Conservation (phyloP, 2,113 vertebrate genomes). For the Hydrochoerus hydrochaeris region DNA sequence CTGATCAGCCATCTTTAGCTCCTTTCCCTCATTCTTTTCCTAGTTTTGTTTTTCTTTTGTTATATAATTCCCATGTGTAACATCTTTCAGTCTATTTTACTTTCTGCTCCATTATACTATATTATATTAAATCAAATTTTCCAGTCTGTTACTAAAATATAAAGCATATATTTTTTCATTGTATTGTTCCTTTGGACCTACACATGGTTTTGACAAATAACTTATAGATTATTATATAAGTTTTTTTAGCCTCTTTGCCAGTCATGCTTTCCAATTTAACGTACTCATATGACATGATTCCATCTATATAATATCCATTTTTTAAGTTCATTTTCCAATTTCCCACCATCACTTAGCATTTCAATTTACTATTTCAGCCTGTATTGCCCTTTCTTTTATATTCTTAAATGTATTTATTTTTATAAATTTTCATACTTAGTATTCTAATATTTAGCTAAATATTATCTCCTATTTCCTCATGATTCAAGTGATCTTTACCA, state of each 20-base stretch:
- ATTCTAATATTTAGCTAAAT: neutral
- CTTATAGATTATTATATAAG: neutral
- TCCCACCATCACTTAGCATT: neutral
- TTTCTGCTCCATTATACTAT: neutral
- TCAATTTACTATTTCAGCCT: neutral
- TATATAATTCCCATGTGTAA: neutral
- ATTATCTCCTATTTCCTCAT: neutral
- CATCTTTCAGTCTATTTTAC: neutral
- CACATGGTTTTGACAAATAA: neutral
- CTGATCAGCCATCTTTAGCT: too few species aligned
- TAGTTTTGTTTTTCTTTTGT: neutral
- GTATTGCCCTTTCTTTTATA: neutral
- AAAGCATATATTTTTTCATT: accelerated
- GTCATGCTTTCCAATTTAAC: neutral
- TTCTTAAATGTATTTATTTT: neutral
- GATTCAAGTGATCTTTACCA: neutral
- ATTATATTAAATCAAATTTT: neutral
- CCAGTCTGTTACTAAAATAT: neutral
- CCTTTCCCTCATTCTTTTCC: too few species aligned
- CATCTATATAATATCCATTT: neutral
- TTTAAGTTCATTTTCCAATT: neutral
- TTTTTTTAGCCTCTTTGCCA: neutral
- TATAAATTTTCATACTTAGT: neutral
- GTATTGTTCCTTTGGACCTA: neutral
- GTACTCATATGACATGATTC: neutral